Evolutionary conservation across 2,888 invertebrate genomes (phyloP), one percentile per base, ranked within the genome.

Genomic region (Glyphotaelius pellucidus): DNA sequence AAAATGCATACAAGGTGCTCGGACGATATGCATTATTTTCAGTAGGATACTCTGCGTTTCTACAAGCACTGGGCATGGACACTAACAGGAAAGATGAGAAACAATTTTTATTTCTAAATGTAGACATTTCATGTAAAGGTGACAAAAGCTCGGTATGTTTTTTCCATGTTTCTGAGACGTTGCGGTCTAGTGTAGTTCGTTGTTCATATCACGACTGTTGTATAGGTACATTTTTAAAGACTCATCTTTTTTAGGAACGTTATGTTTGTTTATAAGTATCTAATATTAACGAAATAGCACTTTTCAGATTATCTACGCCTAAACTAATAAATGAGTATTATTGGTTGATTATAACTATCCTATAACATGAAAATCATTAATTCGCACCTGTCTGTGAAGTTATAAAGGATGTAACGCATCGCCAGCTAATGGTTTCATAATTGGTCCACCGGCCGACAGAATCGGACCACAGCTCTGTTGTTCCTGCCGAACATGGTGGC

Each of bases 391-490:
- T 85, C 90, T n/a, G 85, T 67, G 87, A 52, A 80, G 84, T 91
- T 89, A 93, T 92, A 83, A 80, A 92, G 93, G 93, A 92, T 93
- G 93, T 92, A 90, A 92, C 93, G 93, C 93, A 92, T 93, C 92
- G 91, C 67, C 38, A 91, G 80, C 91, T 92, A 93, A 93, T 93
- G 93, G 91, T 47, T 89, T 85, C 79, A 91, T 93, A 93, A 93
- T 93, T 93, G 93, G 90, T 88, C 91, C 83, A 90, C 91, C 88
- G 85, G 80, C 89, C 86, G 91, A 90, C 90, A 90, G 87, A 92
- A 88, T 81, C 81, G 32, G 67, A 32, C 30, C 25, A 90, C 42
- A n/a, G 90, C 86, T 35, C 38, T 67, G 42, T 87, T 80, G 11
- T 38, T 86, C 86, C 47, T n/a, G 30, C 83, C 32, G 9, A 67